Evolutionary conservation across 2,888 invertebrate genomes (phyloP), one percentile per base, ranked within the genome.

Genomic region (Plagodis dolabraria): DNA sequence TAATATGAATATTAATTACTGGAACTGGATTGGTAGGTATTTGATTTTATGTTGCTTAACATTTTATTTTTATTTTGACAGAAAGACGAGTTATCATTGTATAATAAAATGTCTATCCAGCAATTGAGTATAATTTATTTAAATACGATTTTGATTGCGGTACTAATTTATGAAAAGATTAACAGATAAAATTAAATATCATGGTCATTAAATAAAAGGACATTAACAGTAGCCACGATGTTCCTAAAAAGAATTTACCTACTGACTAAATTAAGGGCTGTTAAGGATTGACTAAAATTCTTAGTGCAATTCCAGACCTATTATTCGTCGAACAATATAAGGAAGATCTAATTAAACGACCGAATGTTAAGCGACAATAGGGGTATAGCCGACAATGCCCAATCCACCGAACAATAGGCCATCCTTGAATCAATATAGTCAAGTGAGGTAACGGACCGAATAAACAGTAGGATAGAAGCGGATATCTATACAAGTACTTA

Each of bases 381-480:
- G 75, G 71, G 72, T 74, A 75, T 75, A 71, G 70, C 72, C 77
- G 76, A 86, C 82, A 83, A 82, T 82, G 77, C 77, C 82, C 80
- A 81, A 84, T 82, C 77, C 76, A 71, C 69, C 63, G 76, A 82
- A 87, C 89, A 89, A 89, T 87, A 74, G 85, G 63, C 78, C 74
- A 80, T 80, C 77, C 79, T 80, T 79, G 83, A 82, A 80, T 85
- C 82, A 80, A 85, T 85, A 80, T 61, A 65, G 47, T 43, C 51
- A 51, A 46, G 59, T 57, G 47, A 11, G 50, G 53, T 53, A 60
- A 47, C 55, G 63, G 64, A 36, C 46, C 50, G 38, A 51, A 48
- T 57, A 60, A 53, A 56, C 57, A 54, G 63, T 47, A 54, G 55
- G 42, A 49, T 11, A 22, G 42, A 43, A 40, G 50, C 54, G 22